Conservation (phyloP, 2,888 invertebrate genomes). For the Crossocerus cetratus region DNA sequence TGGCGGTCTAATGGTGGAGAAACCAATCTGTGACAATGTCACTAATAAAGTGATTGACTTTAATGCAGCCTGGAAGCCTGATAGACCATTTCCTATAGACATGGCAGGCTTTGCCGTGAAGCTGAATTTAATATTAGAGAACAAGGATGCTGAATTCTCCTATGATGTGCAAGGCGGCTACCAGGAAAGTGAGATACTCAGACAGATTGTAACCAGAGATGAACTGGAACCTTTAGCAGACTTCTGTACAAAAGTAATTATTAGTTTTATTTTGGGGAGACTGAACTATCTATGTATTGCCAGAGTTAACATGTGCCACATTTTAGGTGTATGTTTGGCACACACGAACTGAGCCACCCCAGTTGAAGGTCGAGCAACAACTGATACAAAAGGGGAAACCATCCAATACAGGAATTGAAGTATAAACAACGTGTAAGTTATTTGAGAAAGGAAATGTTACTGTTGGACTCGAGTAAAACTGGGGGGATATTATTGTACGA, state of each 20-base stretch:
- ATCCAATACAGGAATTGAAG: conserved; percentile 82
- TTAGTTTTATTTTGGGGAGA: neutral
- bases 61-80: conserved; percentile 91
- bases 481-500: neutral
- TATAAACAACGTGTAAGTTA: conserved; percentile 70
- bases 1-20: conserved; percentile 95
- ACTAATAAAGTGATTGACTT: conserved; percentile 82
- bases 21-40: conserved; percentile 85
- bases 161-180: conserved; percentile 92
- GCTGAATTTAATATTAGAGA: conserved; percentile 84
- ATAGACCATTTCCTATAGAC: conserved; percentile 95
- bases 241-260: conserved; percentile 87
- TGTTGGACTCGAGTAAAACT: no score
- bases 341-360: conserved; percentile 94
- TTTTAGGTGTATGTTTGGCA: conserved; percentile 97
- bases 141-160: conserved; percentile 87
- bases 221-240: conserved; percentile 95
- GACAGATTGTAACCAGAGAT: conserved; percentile 84
- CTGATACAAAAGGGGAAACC: conserved; percentile 79
- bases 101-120: conserved; percentile 98
- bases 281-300: no score
- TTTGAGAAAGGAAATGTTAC: no score
- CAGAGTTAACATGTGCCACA: no score
- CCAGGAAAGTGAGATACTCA: conserved; percentile 91
- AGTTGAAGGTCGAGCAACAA: conserved; percentile 84